Evolutionary conservation across 2,797 vertebrate species (phyloP).

Genomic region (Silurus aristotelis): DNA sequence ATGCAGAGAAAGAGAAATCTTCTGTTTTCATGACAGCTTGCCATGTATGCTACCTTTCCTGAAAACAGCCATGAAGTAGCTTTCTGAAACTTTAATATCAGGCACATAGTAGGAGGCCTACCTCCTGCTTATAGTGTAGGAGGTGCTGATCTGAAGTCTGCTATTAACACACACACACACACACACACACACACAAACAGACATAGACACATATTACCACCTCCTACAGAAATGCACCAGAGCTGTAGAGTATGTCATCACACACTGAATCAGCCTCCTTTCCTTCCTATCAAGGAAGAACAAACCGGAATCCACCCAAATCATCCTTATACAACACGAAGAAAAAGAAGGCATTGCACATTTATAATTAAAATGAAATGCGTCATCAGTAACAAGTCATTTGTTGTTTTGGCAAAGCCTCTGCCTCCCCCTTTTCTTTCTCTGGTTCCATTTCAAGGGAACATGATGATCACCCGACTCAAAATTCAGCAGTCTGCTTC

Average conservation of each 20-base stretch:
- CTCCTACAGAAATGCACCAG: constrained; percentile 20
- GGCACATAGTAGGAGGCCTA: constrained; percentile 47
- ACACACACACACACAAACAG: constrained; percentile 6
- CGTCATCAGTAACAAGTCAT: not conserved
- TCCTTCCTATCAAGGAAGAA: not conserved
- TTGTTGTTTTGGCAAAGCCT: constrained; percentile 16
- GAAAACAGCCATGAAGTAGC: not conserved
- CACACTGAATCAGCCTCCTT: constrained; percentile 9
- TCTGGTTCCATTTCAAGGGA: constrained; percentile 3
- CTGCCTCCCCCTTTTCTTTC: not conserved
- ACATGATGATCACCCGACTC: constrained; percentile 8
- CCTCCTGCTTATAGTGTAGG: constrained; percentile 49
- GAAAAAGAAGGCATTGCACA: not conserved
- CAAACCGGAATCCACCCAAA: constrained; percentile 22
- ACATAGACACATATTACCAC: constrained; percentile 14
- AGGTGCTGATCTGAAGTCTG: constrained; percentile 38
- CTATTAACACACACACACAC: constrained; percentile 24
- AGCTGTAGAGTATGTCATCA: constrained; percentile 1
- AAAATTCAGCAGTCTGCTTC: constrained; percentile 33
- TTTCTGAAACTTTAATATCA: constrained; percentile 56
- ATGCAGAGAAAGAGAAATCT: not conserved
- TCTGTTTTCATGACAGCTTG: not conserved
- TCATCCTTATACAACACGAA: constrained; percentile 10
- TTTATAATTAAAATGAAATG: constrained; percentile 2
- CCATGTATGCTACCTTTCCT: not conserved